A percentile compares a stretch with the other conserved stretches of the same genome.
Evolutionary conservation across 2,113 vertebrate genomes (phyloP).

Genomic region (Collichthys lucidus): DNA sequence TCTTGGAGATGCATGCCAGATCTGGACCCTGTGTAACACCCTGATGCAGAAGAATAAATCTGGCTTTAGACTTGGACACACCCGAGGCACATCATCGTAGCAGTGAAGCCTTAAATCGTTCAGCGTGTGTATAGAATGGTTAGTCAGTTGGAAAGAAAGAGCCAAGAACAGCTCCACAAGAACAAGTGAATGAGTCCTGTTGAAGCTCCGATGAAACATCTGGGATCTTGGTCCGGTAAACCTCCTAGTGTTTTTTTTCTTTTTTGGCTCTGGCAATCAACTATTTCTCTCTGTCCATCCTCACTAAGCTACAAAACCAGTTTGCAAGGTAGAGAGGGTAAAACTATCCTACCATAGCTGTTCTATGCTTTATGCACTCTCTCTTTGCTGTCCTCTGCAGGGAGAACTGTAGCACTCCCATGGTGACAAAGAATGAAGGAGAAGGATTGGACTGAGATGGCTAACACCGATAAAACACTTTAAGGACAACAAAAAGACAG

Average conservation of each 20-base stretch:
- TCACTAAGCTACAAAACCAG: conserved; percentile 6
- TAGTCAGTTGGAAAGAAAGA: conserved; percentile 42
- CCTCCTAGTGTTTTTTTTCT: not conserved
- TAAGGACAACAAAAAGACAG: conserved; percentile 53
- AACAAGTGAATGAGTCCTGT: conserved; percentile 28
- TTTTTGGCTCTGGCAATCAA: not conserved
- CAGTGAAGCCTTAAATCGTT: conserved; percentile 47
- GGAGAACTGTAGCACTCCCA: conserved; percentile 47
- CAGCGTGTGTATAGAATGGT: conserved; percentile 33
- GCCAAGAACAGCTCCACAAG: conserved; percentile 25
- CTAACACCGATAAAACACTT: conserved; percentile 51
- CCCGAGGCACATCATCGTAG: conserved; percentile 45
- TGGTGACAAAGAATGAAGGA: conserved; percentile 26
- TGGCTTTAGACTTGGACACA: conserved; percentile 28
- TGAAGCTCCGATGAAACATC: conserved; percentile 38
- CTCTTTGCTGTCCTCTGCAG: conserved; percentile 59
- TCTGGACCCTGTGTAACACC: not conserved
- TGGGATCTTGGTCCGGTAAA: conserved; percentile 9
- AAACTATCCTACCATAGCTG: conserved; percentile 5
- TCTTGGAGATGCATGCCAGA: not conserved
- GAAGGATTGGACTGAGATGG: conserved; percentile 36
- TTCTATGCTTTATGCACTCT: not conserved
- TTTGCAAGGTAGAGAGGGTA: conserved; percentile 1
- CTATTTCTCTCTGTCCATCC: not conserved
- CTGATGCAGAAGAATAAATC: conserved; percentile 39